Base-by-base conservation (phyloP, 2,888 invertebrate species). In the Euphydryas editha region DNA sequence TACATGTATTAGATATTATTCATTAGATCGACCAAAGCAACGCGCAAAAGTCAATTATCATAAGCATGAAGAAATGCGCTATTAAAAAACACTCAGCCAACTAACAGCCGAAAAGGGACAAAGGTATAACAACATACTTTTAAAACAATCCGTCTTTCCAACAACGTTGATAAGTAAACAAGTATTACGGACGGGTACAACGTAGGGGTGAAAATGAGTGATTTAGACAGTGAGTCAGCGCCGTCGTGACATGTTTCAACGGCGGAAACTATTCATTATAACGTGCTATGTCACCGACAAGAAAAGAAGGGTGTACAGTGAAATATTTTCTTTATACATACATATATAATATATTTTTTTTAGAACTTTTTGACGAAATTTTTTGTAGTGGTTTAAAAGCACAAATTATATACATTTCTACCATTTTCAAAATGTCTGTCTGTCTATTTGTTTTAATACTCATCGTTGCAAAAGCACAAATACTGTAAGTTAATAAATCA, bases 261-360 rank as follows among this genome's bases (percentile, higher is more conserved):
- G 71, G 64, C 84, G 87, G 88, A 88, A 88, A 80, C 80, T 79
- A 87, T 88, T 83, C 82, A 81, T 88, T 87, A 87, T 77, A 78
- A 77, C 75, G 75, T 76, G 78, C 78, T 81, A 78, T 81, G 83
- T 82, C 79, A 71, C 73, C 58, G 63, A 58, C 63, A 63, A 49
- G 21, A 24, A 42, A 42, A 51, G 24, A 18, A 30, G 17, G 11
- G 21, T 54, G 54, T 36, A 54, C 54, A 54, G 54, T 36, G 17
- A 17, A 51, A n/a, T 51, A 15, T 24, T 4, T 20, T 17, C 11
- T n/a, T n/a, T n/a, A n/a, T n/a, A n/a, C n/a, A n/a, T n/a, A n/a
- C n/a, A n/a, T n/a, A n/a, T n/a, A n/a, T n/a, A n/a, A n/a, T n/a
- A n/a, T n/a, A n/a, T n/a, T n/a, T n/a, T n/a, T n/a, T n/a, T n/a